These are phyloP conservation scores for Ceyx margarethae DNA, from an alignment of 2,113 vertebrate species.

Conservation along the genomic window DNA sequence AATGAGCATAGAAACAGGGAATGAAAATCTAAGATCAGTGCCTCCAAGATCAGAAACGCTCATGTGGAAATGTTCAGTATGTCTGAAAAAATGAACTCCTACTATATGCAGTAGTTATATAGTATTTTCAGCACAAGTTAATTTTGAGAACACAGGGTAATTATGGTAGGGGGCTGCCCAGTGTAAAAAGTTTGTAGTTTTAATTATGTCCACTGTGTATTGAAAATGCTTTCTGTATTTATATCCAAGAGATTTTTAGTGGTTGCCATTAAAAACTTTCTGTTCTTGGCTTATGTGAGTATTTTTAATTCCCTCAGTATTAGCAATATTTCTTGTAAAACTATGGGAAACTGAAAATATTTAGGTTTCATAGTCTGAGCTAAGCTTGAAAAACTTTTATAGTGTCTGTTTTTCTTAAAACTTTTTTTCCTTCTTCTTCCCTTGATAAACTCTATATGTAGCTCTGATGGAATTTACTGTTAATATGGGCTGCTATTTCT, in stretches of 20 bases:
- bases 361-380: neutral
- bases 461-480: neutral
- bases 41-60: neutral
- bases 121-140: neutral
- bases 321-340: neutral
- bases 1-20: neutral
- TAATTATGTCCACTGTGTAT: slow-evolving; percentile 8
- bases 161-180: neutral
- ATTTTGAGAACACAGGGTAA: neutral
- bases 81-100: neutral
- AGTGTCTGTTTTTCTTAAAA: neutral
- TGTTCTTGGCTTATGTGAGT: neutral
- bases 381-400: neutral
- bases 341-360: neutral
- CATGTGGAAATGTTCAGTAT: neutral
- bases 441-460: neutral
- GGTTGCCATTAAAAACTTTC: neutral
- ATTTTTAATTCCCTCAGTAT: neutral
- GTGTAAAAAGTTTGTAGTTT: neutral
- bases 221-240: neutral
- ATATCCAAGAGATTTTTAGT: neutral
- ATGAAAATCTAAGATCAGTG: neutral
- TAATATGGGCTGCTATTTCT: neutral
- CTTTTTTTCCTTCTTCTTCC: neutral
- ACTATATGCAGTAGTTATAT: neutral